Base-by-base conservation (phyloP, 2,888 invertebrate species). In the Epinotia demarniana region DNA sequence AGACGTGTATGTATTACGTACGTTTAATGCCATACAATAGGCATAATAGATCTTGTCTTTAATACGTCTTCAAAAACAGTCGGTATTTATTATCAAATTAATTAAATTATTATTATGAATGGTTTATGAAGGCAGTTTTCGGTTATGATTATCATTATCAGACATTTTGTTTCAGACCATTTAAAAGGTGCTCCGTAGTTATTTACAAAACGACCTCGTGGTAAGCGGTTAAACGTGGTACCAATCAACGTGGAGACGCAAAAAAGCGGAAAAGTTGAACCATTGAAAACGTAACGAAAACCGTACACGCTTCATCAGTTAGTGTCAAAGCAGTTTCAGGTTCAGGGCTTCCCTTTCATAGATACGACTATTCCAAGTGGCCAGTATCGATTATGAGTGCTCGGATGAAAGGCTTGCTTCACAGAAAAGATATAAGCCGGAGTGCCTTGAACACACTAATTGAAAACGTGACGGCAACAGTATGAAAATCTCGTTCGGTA, bases 381-480 rank as follows among this genome's bases (percentile, higher is more conserved):
- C 43, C 74, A 72, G 79, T 79, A 80, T 78, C 78, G 77, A 80
- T 83, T 83, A 85, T 85, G 81, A 82, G 81, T 81, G 78, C 78
- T 76, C 77, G 79, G 79, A 81, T 85, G 82, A 84, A 84, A 82
- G 77, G 78, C 74, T 66, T 77, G 78, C 79, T 74, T 80, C 81
- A 81, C 81, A 82, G 83, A 83, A 84, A 84, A 85, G 84, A 86
- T 85, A 85, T 86, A 84, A 87, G 87, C 84, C 84, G 80, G 83
- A 82, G 83, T 81, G 83, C 83, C 76, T 83, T 84, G 86, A 86
- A 84, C 85, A 86, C 84, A 87, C 90, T 92, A 92, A 92, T 92
- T 91, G 90, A 91, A 92, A 91, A 92, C 92, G 92, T 92, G 92
- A 91, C 89, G 83, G 81, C 82, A 81, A 82, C 84, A 33, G 60